Evolutionary conservation across 2,888 invertebrate species (phyloP).

Genomic region (Cosmia pyralina): DNA sequence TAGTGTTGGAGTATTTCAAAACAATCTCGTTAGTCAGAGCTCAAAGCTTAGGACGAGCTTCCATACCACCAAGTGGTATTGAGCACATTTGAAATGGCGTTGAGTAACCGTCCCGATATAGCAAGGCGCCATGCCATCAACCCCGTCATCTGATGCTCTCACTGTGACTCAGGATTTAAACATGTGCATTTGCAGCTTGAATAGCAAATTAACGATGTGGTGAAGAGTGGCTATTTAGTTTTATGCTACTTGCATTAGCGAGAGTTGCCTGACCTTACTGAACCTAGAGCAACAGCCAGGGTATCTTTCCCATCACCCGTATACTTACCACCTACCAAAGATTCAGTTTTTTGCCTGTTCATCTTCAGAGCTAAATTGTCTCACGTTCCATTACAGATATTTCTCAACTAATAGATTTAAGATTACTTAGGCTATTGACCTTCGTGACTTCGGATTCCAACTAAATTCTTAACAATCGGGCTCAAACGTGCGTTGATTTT

Average conservation of each 20-base stretch:
- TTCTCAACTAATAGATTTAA: conserved; percentile 14
- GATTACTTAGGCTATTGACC: conserved; percentile 35
- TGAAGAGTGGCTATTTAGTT: conserved; percentile 33
- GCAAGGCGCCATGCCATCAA: conserved; percentile 71
- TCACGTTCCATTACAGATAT: conserved; percentile 6
- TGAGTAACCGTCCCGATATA: conserved; percentile 86
- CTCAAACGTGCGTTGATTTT: conserved; percentile 52
- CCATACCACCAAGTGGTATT: conserved; percentile 49
- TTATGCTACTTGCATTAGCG: conserved; percentile 15
- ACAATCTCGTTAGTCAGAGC: conserved; percentile 60
- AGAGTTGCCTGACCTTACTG: conserved; percentile 9
- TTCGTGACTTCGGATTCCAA: conserved; percentile 25
- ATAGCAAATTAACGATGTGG: conserved; percentile 51
- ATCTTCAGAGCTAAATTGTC: background rate
- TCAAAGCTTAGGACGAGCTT: conserved; percentile 57
- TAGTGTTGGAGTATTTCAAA: conserved; percentile 52
- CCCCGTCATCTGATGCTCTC: conserved; percentile 72
- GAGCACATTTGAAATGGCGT: conserved; percentile 59
- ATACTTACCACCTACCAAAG: too few relatives aligned
- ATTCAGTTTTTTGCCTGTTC: background rate
- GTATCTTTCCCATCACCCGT: background rate
- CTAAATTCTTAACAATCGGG: conserved; percentile 40
- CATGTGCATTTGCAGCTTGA: conserved; percentile 73
- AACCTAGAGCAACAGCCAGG: background rate
- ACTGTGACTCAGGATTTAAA: conserved; percentile 77